Evolutionary conservation across 2,888 invertebrate species (phyloP), one percentile per base, ranked within the genome.

Genomic region (Orthonychiurus folsomi): DNA sequence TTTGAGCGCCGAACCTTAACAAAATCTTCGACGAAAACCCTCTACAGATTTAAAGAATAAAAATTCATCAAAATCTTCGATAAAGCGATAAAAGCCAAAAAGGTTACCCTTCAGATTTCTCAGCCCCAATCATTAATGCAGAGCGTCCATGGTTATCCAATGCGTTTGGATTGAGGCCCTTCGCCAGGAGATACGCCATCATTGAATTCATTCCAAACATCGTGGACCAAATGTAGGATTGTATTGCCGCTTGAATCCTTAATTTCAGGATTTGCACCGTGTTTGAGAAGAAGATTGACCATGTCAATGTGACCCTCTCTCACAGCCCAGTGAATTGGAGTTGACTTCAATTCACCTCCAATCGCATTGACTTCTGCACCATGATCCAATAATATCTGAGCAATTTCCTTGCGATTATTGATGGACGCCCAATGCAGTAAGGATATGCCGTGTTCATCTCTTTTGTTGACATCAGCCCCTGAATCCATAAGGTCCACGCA

Each of bases 371-470:
- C 88, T 64, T 85, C 81, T 23, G 89, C 90, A 58, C 89, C 94
- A 75, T 88, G 88, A 65, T 86, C 84, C 69, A 95, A 82, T 74
- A 89, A 86, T 79, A 87, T 94, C 74, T 85, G 85, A 63, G 94
- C 90, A 73, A 97, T 89, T 74, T 95, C 93, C 69, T 86, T 84
- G 63, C 95, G 83, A 81, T 97, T 97, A 79, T 99, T 99, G 76
- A 99, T 99, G n/a, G 97, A 90, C 50, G 97, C 97, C 97, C 97
- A 99, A 78, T 99, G 97, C 21, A 99, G 80, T 59, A 97, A 80
- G 1, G 95, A 93, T 60, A 97, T 95, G 54, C 93, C 93, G 78
- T 97, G 96, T 69, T 84, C 83, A 78, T 97, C 97, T 56, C 92
- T 87, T 75, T 89, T 86, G 37, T 37, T 37, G 9, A 37, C 37